These are phyloP conservation scores for Patiria pectinifera DNA, from an alignment of 53 echinoderm and acorn worm species.

Conservation along the genomic window DNA sequence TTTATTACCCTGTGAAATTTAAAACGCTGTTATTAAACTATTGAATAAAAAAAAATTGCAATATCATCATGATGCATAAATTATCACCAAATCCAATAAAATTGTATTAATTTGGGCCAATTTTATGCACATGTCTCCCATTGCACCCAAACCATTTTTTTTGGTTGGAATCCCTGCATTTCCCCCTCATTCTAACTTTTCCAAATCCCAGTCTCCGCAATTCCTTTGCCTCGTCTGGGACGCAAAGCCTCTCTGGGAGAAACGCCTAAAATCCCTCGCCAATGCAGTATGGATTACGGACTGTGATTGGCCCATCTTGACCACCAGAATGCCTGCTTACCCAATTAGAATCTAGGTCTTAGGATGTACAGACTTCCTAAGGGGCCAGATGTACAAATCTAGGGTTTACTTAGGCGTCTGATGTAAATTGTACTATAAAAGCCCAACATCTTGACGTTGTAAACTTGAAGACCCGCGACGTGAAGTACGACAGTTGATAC, in stretches of 20 bases:
- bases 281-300: conserved; percentile 80
- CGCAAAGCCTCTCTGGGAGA: conserved; percentile 93
- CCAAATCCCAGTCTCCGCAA: conserved; percentile 74
- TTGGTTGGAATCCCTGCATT: neutral
- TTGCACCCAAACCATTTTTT: neutral
- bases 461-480: conserved; percentile 1
- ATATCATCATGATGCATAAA: neutral
- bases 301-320: conserved; percentile 61
- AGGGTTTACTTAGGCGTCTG: neutral
- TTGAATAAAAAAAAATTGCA: neutral
- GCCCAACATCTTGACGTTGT: conserved; percentile 10
- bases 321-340: conserved; percentile 62
- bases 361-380: conserved; percentile 18
- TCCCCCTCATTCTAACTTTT: neutral
- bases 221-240: conserved; percentile 91
- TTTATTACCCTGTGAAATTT: no score
- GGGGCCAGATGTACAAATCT: neutral
- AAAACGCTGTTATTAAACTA: no score
- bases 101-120: neutral
- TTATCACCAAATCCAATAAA: no score
- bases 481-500: neutral
- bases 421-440: neutral
- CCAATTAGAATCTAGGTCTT: conserved; percentile 54
- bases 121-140: neutral
- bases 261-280: conserved; percentile 90